Evolutionary conservation across 2,888 invertebrate genomes (phyloP).

Genomic region (Euclidia mi): DNA sequence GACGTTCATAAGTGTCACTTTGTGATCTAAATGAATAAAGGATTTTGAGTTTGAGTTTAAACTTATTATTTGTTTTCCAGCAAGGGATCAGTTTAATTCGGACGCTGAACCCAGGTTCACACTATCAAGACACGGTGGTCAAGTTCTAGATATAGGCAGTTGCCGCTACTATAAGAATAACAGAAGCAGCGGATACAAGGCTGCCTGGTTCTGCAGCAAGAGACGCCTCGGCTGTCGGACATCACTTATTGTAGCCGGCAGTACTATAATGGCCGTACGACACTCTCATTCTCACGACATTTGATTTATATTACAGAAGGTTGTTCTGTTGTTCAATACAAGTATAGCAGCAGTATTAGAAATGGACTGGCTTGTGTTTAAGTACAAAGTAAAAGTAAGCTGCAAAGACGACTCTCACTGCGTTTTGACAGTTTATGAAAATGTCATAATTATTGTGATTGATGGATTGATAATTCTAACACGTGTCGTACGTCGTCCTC

Average conservation of each 20-base stretch:
- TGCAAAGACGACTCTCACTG: no score
- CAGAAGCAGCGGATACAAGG: slow-evolving; percentile 42
- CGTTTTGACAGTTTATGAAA: no score
- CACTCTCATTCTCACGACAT: slow-evolving; percentile 54
- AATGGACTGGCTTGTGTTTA: no score
- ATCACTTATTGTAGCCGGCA: slow-evolving; percentile 55
- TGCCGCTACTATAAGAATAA: slow-evolving; percentile 46
- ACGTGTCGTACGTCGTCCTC: no score
- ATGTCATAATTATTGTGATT: no score
- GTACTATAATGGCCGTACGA: slow-evolving; percentile 30
- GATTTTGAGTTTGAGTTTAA: no score
- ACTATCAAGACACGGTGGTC: slow-evolving; percentile 29
- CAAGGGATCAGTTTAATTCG: background rate
- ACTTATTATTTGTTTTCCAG: no score
- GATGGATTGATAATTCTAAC: no score
- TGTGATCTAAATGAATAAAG: no score
- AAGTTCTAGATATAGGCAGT: slow-evolving; percentile 33
- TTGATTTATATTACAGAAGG: slow-evolving; percentile 7
- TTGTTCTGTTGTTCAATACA: background rate
- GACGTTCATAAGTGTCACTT: no score
- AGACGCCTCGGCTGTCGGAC: slow-evolving; percentile 57
- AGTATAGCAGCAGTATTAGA: no score
- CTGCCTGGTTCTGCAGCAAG: slow-evolving; percentile 42
- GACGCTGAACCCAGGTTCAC: slow-evolving; percentile 16
- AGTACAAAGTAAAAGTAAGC: no score